A percentile compares a stretch with the other conserved stretches of the same genome.
These are phyloP conservation scores for Bombus affinis DNA, from an alignment of 1,140 invertebrate species.

Conservation along the genomic window DNA sequence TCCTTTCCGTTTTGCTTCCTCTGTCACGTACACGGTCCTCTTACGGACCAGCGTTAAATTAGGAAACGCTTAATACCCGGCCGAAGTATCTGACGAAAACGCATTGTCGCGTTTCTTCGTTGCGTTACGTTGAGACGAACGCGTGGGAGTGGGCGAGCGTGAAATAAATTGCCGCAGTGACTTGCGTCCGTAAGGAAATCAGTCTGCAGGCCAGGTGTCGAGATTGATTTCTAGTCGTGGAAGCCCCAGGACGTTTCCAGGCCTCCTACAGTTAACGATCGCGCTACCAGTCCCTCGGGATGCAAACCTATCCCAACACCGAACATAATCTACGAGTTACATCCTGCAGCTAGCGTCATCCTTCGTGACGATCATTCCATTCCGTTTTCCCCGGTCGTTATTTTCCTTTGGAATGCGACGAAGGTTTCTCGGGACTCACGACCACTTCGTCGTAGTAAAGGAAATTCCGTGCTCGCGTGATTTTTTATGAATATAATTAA, in stretches of 20 bases:
- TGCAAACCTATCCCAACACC: constrained; percentile 49
- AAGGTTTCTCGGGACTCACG: too few species aligned
- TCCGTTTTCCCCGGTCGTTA: too few species aligned
- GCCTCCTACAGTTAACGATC: constrained; percentile 69
- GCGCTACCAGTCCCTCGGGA: constrained; percentile 60
- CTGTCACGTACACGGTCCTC: not conserved
- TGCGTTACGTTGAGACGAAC: not conserved
- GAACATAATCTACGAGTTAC: constrained; percentile 60
- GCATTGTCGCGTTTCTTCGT: not conserved
- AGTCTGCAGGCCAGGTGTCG: constrained; percentile 57
- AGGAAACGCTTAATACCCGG: not conserved
- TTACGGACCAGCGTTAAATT: not conserved
- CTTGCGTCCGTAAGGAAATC: constrained; percentile 42
- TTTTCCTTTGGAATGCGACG: too few species aligned
- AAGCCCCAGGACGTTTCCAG: constrained; percentile 50
- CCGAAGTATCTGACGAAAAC: too few species aligned
- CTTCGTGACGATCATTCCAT: too few species aligned
- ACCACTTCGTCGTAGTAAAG: too few species aligned
- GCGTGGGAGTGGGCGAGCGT: constrained; percentile 8
- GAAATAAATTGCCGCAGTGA: constrained; percentile 38
- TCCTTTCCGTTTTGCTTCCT: not conserved
- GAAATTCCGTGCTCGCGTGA: too few species aligned
- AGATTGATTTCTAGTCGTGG: constrained; percentile 66
- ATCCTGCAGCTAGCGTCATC: constrained; percentile 44
- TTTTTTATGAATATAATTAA: too few species aligned